phyloP scores from a whole-genome alignment of 2,113 vertebrate species.

The Trogon surrucura region DNA sequence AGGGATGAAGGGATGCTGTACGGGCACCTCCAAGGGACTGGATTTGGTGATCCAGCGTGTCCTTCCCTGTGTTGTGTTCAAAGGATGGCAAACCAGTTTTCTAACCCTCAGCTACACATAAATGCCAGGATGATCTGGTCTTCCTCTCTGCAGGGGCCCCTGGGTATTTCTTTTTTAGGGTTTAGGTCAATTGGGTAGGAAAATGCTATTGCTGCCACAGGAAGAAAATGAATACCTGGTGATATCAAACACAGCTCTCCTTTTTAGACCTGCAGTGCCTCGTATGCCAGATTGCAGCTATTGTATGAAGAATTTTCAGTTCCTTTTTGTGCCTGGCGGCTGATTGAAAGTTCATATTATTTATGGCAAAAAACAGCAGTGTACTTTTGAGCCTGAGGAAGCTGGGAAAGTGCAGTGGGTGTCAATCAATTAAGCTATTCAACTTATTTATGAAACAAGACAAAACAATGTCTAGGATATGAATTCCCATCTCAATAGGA shows the following conservation, averaged over 20 bases:
- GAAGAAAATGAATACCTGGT: conserved; percentile 33
- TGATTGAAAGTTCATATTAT: conserved; percentile 68
- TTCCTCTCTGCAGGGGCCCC: background rate
- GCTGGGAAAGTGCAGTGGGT: conserved; percentile 67
- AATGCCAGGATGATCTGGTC: background rate
- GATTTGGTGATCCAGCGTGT: background rate
- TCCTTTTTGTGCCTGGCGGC: conserved; percentile 56
- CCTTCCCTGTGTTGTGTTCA: background rate
- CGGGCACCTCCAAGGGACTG: background rate
- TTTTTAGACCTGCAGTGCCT: conserved; percentile 3
- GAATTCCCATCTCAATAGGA: conserved; percentile 72
- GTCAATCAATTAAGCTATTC: conserved; percentile 75
- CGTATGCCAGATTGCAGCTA: conserved; percentile 59
- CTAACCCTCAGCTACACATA: background rate
- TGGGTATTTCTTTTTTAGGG: background rate
- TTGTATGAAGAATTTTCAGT: conserved; percentile 57
- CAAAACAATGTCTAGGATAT: conserved; percentile 70
- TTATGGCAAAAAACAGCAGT: conserved; percentile 71
- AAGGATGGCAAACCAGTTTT: background rate
- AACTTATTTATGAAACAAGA: conserved; percentile 72
- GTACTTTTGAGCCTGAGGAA: conserved; percentile 65
- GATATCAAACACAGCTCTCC: background rate
- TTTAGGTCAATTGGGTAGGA: background rate
- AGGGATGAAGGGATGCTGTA: background rate
- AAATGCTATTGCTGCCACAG: background rate